Evolutionary conservation across 2,888 invertebrate genomes (phyloP).

Genomic region (Beris morrisii): DNA sequence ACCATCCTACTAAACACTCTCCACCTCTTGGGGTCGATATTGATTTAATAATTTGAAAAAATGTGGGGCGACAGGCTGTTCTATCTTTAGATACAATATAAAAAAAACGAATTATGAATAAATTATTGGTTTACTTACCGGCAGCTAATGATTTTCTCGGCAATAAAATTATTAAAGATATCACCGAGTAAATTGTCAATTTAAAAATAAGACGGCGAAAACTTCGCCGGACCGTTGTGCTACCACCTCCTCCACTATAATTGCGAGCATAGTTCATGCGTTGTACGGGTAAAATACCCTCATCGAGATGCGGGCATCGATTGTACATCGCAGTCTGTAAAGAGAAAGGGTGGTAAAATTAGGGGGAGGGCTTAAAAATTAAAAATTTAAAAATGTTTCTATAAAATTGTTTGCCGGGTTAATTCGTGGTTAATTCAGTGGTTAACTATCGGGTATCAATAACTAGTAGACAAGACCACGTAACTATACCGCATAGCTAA

Average conservation of each 20-base stretch:
- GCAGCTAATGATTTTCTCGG: slow-evolving; percentile 36
- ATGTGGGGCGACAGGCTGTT: too few relatives aligned
- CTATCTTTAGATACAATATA: too few relatives aligned
- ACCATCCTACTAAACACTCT: too few relatives aligned
- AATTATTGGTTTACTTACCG: slow-evolving; percentile 31
- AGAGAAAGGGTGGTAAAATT: slow-evolving; percentile 13
- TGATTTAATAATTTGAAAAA: too few relatives aligned
- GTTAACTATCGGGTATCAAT: too few relatives aligned
- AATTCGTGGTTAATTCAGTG: too few relatives aligned
- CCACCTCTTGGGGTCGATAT: too few relatives aligned
- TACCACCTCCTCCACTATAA: neutral
- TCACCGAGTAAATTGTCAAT: slow-evolving; percentile 33
- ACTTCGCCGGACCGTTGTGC: neutral
- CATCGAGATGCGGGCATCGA: slow-evolving; percentile 40
- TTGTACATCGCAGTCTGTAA: slow-evolving; percentile 41
- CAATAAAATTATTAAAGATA: slow-evolving; percentile 36
- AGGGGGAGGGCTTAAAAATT: too few relatives aligned
- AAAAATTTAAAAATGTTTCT: too few relatives aligned
- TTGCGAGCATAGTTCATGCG: slow-evolving; percentile 23
- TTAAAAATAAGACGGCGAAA: slow-evolving; percentile 25
- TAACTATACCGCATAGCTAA: too few relatives aligned
- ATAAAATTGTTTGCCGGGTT: too few relatives aligned
- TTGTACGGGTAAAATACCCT: slow-evolving; percentile 40
- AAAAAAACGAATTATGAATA: neutral
- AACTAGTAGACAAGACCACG: too few relatives aligned